phyloP scores from a whole-genome alignment of 2,113 vertebrate genomes.

The Piaya cayana region DNA sequence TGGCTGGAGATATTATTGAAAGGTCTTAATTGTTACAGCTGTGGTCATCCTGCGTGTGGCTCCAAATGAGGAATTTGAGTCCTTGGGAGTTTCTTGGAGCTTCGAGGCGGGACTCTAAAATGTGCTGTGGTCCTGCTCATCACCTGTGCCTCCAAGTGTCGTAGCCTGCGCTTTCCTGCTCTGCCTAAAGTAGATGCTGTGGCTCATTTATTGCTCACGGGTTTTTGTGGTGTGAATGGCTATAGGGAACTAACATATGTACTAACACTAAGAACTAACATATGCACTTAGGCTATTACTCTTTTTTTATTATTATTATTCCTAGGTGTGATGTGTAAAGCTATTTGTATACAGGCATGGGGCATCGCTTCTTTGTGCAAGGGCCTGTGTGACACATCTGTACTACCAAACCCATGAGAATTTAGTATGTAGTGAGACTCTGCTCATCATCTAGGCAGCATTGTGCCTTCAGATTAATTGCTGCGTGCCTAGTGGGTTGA shows the following conservation, averaged over 20 bases:
- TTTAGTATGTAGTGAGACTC: background rate
- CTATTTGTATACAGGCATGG: accelerated
- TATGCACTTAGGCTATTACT: background rate
- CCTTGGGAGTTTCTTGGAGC: background rate
- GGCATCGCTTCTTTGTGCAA: background rate
- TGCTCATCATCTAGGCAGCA: background rate
- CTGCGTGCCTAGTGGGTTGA: background rate
- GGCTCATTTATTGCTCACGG: background rate
- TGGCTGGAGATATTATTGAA: background rate
- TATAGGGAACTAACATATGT: background rate
- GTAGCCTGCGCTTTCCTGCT: accelerated
- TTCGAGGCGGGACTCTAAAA: background rate
- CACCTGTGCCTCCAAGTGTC: background rate
- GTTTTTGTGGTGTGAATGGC: background rate
- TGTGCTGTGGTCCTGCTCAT: background rate
- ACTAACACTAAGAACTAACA: background rate
- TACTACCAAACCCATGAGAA: background rate
- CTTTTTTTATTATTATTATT: too few species aligned
- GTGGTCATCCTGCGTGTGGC: background rate
- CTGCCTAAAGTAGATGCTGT: background rate
- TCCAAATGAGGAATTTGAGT: background rate
- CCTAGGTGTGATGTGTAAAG: background rate
- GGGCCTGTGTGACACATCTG: background rate
- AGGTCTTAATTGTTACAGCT: background rate
- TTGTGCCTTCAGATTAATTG: background rate